Base-by-base conservation (phyloP, 2,113 vertebrate genomes). In the Trichechus manatus region DNA sequence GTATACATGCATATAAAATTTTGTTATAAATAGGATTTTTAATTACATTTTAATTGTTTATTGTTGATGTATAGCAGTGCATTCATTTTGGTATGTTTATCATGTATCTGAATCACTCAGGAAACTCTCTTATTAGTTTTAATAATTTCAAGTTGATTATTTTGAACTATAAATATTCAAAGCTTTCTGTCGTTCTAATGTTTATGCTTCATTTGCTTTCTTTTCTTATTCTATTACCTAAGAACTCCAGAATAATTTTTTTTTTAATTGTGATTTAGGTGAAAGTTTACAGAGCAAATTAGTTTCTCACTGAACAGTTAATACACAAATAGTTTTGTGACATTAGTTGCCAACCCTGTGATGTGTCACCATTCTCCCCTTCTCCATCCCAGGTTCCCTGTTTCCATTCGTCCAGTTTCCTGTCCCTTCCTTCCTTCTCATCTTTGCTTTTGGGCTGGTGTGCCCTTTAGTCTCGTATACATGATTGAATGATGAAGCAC, bases 251-350 rank as follows among this genome's bases (percentile, higher is more conserved):
- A 72, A 74, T 80, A 80, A 74, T 79, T 93, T 33, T 31, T 56
- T 87, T 87, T 64, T 96, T 77, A 36, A 91, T 94, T 96, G 39
- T 63, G 53, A 56, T 56, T 56, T 56, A 56, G 53, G 53, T 17
- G 53, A 56, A 56, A 56, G 53, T 56, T 56, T 56, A 56, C 8
- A 56, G 53, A 56, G 11, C 53, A 56, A 56, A 56, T 56, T 56
- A 17, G 53, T 11, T 56, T 56, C 14, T 56, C 53, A 56, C 15
- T 13, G 13, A 56, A 56, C 53, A 15, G 53, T 56, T 56, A 17
- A 56, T 15, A 56, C 53, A 56, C 53, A 56, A 56, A 56, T 56
- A 14, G 15, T 56, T 56, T 56, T 56, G 53, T 56, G 53, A 56
- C 53, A 56, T 56, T 56, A 11, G 15, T 56, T 56, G 53, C 53